Evolutionary conservation across 1,140 invertebrate genomes (phyloP), one percentile per base, ranked within the genome.

Genomic region (Sminthurides bifidus): DNA sequence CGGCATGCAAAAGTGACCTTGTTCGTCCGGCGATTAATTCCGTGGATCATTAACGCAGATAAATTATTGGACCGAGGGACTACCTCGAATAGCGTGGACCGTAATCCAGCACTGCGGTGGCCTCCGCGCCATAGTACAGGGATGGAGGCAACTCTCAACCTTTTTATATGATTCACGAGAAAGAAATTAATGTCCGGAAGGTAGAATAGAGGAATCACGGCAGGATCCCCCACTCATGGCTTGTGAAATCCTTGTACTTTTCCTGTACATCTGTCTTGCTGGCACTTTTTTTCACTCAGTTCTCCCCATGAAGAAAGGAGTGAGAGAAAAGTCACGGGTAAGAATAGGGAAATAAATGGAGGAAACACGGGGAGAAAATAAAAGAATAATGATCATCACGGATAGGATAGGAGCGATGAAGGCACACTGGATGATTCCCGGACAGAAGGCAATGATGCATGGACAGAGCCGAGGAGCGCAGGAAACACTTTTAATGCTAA

Each of bases 101-200:
- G n/a, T n/a, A n/a, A n/a, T n/a, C n/a, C n/a, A n/a, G n/a, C n/a
- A n/a, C n/a, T n/a, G n/a, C n/a, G n/a, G n/a, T n/a, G n/a, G n/a
- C n/a, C n/a, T n/a, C n/a, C n/a, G n/a, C n/a, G n/a, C n/a, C n/a
- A n/a, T n/a, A n/a, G n/a, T n/a, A n/a, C n/a, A n/a, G n/a, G n/a
- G n/a, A n/a, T n/a, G n/a, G n/a, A n/a, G n/a, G n/a, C n/a, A n/a
- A n/a, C n/a, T n/a, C n/a, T n/a, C n/a, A n/a, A n/a, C n/a, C n/a
- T n/a, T n/a, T n/a, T n/a, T n/a, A n/a, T n/a, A n/a, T n/a, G n/a
- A n/a, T n/a, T n/a, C 38, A 17, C 45, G 24, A 27, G 38, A 57
- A 43, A 58, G 56, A 48, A 59, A 59, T 59, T 59, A 59, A 54
- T 54, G 51, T 54, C 57, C 57, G 57, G 57, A 59, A 59, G 57